Base-by-base conservation (phyloP, 1,140 invertebrate species). In the Brachionus asplanchnoidis region DNA sequence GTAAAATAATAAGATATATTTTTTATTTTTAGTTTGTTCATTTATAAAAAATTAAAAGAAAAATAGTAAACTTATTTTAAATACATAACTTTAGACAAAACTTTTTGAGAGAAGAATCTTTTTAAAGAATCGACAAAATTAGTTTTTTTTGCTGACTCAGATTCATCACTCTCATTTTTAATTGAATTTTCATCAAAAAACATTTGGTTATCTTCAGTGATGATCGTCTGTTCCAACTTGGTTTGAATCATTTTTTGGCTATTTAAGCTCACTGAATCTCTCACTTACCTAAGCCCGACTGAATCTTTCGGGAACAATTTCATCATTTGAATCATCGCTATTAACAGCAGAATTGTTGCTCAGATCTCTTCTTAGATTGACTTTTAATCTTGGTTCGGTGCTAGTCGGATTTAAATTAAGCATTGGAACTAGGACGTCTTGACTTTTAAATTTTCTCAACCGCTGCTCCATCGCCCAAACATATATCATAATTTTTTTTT, bases 371-470 rank as follows among this genome's bases (percentile, higher is more conserved):
- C 70, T 17, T 11, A 75, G 14, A 75, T 26, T 75, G 3, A 75
- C 17, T 7, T 75, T 75, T 8, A 75, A 46, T 75, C 23, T 42
- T 23, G 70, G 46, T 75, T 75, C 46, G 4, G 40, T 11, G n/a
- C n/a, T 79, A 11, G 8, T 14, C 4, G 42, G 14, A n/a, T 36
- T 80, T 56, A 53, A 28, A 70, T 93, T 91, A 86, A 95, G 94
- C 95, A 96, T 98, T 2, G 96, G 96, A 85, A 99, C 94, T 40
- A 99, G 90, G 53, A 98, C 95, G 90, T 99, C 97, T 91, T 97
- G 94, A 50, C 94, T n/a, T n/a, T n/a, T n/a, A n/a, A n/a, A n/a
- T n/a, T n/a, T n/a, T n/a, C n/a, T n/a, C n/a, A n/a, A n/a, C n/a
- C n/a, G n/a, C n/a, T n/a, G n/a, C n/a, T n/a, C n/a, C n/a, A n/a